Percentiles rank a stretch among this genome's conserved stretches.
Evolutionary conservation across 1,140 invertebrate genomes (phyloP).

Genomic region (Pseudomyrmex pallidus): DNA sequence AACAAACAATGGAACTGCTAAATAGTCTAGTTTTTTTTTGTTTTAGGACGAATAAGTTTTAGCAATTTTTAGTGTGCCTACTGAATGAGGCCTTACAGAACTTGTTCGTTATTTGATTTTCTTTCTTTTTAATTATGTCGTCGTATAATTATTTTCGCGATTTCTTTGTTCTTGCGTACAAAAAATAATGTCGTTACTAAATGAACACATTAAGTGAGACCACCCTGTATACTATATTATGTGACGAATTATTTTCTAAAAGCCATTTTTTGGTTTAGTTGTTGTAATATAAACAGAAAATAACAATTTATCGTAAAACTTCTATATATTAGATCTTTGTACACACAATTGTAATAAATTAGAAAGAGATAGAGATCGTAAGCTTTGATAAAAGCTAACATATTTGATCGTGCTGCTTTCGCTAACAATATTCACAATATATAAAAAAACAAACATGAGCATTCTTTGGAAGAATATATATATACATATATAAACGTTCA

Average conservation of each 20-base stretch:
- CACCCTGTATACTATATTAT: conserved; percentile 66
- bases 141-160: conserved; percentile 22
- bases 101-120: conserved; percentile 35
- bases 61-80: background rate
- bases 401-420: too few species aligned
- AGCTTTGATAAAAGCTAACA: too few species aligned
- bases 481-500: conserved; percentile 23
- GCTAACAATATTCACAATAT: background rate
- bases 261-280: background rate
- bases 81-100: conserved; percentile 16
- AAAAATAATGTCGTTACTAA: conserved; percentile 57
- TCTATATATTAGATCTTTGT: conserved; percentile 22
- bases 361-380: background rate
- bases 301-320: conserved; percentile 20
- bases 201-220: conserved; percentile 69
- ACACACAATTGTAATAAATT: background rate
- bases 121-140: background rate
- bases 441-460: conserved; percentile 16
- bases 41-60: conserved; percentile 35
- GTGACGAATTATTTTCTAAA: conserved; percentile 1
- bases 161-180: conserved; percentile 28
- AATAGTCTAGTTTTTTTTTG: background rate
- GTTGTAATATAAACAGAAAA: conserved; percentile 27
- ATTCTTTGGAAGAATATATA: conserved; percentile 47
- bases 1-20: background rate